These are phyloP conservation scores for Rhyacophila brunnea DNA, from an alignment of 1,140 invertebrate genomes.

Conservation along the genomic window DNA sequence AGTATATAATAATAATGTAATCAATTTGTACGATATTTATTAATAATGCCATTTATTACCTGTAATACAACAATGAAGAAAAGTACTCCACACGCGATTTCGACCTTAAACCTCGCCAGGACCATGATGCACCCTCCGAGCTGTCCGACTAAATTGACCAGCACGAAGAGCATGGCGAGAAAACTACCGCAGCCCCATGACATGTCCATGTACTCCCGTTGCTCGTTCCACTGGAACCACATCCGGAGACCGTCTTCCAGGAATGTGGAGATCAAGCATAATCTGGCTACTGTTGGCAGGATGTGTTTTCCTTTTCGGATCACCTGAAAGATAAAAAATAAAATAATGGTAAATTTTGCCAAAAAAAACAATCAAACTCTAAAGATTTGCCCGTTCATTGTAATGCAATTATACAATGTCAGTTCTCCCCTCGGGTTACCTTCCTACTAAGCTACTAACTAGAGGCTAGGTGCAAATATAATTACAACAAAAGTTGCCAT, in stretches of 20 bases:
- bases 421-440: too few species aligned
- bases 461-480: too few species aligned
- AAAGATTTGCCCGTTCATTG: too few species aligned
- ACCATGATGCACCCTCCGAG: slow-evolving; percentile 95
- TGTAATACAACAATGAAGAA: slow-evolving; percentile 96
- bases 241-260: slow-evolving; percentile 98
- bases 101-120: slow-evolving; percentile 87
- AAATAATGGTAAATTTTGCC: too few species aligned
- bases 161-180: slow-evolving; percentile 81
- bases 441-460: too few species aligned
- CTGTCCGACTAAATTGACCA: slow-evolving; percentile 92
- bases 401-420: too few species aligned
- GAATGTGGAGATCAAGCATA: slow-evolving; percentile 99
- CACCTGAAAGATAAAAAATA: slow-evolving; percentile 65
- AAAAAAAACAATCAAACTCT: too few species aligned
- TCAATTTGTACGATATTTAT: too few species aligned
- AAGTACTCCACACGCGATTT: slow-evolving; percentile 89
- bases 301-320: slow-evolving; percentile 90
- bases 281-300: slow-evolving; percentile 89
- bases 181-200: slow-evolving; percentile 97
- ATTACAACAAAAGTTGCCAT: too few species aligned
- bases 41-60: slow-evolving; percentile 62
- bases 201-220: slow-evolving; percentile 96
- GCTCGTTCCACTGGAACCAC: slow-evolving; percentile 99
- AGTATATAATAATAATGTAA: too few species aligned